phyloP scores from a whole-genome alignment of 2,113 vertebrate genomes.

The Pygoscelis antarcticus region DNA sequence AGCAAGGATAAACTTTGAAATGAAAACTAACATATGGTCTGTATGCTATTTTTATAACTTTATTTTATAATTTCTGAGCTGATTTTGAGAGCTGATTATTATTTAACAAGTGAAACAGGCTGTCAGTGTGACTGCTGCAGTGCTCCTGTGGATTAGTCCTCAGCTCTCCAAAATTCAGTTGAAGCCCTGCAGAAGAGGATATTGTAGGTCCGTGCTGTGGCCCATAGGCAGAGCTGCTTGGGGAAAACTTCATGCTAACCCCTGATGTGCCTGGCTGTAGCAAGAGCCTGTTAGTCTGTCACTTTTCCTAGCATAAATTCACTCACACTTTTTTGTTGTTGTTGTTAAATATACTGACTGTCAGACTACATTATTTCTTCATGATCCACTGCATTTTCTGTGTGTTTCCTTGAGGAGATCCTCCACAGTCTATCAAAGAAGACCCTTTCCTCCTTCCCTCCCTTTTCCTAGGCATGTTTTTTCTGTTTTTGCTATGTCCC shows the following conservation, averaged over 20 bases:
- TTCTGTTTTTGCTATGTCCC: neutral
- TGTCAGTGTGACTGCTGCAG: neutral
- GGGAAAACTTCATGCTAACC: neutral
- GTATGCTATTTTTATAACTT: slow-evolving; percentile 64
- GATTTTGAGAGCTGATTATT: slow-evolving; percentile 60
- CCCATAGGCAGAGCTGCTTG: neutral
- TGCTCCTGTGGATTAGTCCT: neutral
- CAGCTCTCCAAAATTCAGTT: neutral
- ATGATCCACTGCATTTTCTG: slow-evolving; percentile 9
- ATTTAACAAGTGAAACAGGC: slow-evolving; percentile 31
- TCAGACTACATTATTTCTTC: slow-evolving; percentile 44
- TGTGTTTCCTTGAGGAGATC: slow-evolving; percentile 20
- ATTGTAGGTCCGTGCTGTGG: neutral
- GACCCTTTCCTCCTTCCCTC: neutral
- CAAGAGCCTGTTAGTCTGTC: slow-evolving; percentile 6
- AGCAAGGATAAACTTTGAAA: slow-evolving; percentile 72
- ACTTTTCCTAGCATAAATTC: slow-evolving; percentile 15
- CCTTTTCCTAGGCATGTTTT: neutral
- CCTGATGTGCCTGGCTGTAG: neutral
- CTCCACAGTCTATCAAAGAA: neutral
- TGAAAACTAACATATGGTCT: slow-evolving; percentile 72
- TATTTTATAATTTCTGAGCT: slow-evolving; percentile 62
- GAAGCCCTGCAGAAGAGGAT: neutral
- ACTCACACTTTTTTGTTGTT: neutral
- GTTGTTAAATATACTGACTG: slow-evolving; percentile 41